phyloP scores from a whole-genome alignment of 2,113 vertebrate species.

The Chiloscyllium plagiosum region DNA sequence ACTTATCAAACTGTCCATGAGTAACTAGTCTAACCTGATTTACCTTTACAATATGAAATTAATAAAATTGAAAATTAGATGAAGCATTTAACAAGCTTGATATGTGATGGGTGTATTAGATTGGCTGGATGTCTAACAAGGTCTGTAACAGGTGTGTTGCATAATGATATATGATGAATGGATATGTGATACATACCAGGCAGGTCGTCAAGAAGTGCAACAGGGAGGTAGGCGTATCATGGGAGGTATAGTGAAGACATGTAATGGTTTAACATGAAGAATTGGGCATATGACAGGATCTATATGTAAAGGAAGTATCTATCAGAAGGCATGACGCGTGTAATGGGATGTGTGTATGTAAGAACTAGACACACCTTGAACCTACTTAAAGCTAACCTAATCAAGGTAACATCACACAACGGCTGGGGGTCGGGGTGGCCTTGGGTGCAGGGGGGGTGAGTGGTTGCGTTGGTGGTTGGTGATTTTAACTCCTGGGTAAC shows the following conservation, averaged over 20 bases:
- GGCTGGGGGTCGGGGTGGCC: too few relatives aligned
- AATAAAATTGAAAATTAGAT: too few relatives aligned
- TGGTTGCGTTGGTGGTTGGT: too few relatives aligned
- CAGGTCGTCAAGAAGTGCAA: neutral
- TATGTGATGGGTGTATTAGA: neutral
- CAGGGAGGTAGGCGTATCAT: neutral
- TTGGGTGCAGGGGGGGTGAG: too few relatives aligned
- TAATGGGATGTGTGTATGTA: neutral
- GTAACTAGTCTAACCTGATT: neutral
- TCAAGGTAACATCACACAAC: neutral
- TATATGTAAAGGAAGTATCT: neutral
- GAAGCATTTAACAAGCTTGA: neutral
- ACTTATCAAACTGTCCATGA: neutral
- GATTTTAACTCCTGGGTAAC: too few relatives aligned
- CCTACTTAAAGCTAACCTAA: neutral
- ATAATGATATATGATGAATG: neutral
- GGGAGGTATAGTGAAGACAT: neutral
- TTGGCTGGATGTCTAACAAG: neutral
- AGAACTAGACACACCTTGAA: neutral
- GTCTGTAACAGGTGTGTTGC: neutral
- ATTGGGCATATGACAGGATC: neutral
- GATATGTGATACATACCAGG: neutral
- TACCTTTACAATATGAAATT: neutral
- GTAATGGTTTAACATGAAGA: too few relatives aligned
- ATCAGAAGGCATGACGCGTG: neutral